phyloP scores from a whole-genome alignment of 1,140 invertebrate species.

The Nixonia krombeini region DNA sequence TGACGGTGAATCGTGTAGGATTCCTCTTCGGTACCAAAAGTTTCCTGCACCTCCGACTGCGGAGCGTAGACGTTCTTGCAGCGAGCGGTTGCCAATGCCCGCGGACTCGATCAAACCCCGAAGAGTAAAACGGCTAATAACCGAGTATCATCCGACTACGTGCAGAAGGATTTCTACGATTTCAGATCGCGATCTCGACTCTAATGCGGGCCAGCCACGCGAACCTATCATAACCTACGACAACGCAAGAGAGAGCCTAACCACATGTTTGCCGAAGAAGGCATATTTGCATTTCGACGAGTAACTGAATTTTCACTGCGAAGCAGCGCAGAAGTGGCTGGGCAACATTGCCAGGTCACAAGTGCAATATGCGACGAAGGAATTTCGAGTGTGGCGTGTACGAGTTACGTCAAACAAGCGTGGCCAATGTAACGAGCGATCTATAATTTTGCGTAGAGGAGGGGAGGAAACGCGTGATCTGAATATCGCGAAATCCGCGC shows the following conservation, averaged over 20 bases:
- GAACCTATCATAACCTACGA: conserved; percentile 67
- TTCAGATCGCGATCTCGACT: conserved; percentile 47
- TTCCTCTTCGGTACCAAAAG: conserved; percentile 37
- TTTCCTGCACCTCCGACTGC: conserved; percentile 24
- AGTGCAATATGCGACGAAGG: too few relatives aligned
- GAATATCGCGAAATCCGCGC: too few relatives aligned
- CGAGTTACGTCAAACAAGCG: too few relatives aligned
- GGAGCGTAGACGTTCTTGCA: conserved; percentile 12
- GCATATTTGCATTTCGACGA: conserved; percentile 35
- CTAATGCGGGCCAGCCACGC: conserved; percentile 68
- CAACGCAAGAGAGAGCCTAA: conserved; percentile 56
- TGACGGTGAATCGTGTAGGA: conserved; percentile 31
- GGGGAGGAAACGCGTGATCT: too few relatives aligned
- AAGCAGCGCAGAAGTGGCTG: too few relatives aligned
- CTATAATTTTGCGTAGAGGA: too few relatives aligned
- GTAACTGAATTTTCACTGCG: conserved; percentile 8
- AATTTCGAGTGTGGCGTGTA: too few relatives aligned
- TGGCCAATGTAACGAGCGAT: too few relatives aligned
- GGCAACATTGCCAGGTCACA: too few relatives aligned
- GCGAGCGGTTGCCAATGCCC: conserved; percentile 2
- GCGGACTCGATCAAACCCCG: conserved; percentile 23
- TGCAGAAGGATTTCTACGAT: conserved; percentile 54
- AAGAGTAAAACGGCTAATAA: conserved; percentile 48
- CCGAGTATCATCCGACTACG: conserved; percentile 41
- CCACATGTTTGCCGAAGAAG: conserved; percentile 58